Conservation (phyloP, 64 coral and sea anemone species). For the Pocillopora verrucosa region DNA sequence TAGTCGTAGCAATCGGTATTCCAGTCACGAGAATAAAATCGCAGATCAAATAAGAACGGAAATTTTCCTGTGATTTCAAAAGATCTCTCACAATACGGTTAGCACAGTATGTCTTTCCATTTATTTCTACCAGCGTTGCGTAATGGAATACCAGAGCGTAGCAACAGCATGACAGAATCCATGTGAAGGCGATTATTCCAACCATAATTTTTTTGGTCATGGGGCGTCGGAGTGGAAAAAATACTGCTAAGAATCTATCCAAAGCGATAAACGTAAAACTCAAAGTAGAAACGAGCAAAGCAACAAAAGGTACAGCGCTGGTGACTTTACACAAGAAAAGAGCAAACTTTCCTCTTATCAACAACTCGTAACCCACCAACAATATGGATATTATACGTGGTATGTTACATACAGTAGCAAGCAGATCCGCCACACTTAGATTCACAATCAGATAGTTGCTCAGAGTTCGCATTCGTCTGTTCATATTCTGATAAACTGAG, state of each 20-base stretch:
- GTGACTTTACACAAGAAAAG: constrained; percentile 39
- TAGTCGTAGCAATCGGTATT: neutral
- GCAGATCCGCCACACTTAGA: constrained; percentile 50
- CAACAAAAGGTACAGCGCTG: neutral
- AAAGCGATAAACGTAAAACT: constrained; percentile 26
- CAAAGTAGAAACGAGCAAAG: neutral
- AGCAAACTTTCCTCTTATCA: neutral
- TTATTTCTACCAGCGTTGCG: neutral
- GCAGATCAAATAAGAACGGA: neutral
- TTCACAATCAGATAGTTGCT: constrained; percentile 71
- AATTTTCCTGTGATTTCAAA: neutral
- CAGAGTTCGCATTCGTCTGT: constrained; percentile 31
- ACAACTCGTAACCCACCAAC: constrained; percentile 37
- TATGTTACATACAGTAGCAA: constrained; percentile 60
- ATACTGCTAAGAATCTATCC: constrained; percentile 38
- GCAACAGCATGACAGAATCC: constrained; percentile 13
- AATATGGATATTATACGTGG: constrained; percentile 48
- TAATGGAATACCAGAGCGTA: constrained; percentile 30
- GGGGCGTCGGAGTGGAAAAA: neutral
- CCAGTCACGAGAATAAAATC: constrained; percentile 4
- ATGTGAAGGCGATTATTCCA: neutral
- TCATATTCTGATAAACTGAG: constrained; percentile 41
- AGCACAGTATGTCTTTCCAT: constrained; percentile 1
- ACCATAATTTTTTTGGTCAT: constrained; percentile 36
- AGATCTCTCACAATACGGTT: neutral